Percentiles rank a stretch among this genome's conserved stretches.
phyloP scores from a whole-genome alignment of 2,113 vertebrate genomes.

The Trematocara unimaculatum region DNA sequence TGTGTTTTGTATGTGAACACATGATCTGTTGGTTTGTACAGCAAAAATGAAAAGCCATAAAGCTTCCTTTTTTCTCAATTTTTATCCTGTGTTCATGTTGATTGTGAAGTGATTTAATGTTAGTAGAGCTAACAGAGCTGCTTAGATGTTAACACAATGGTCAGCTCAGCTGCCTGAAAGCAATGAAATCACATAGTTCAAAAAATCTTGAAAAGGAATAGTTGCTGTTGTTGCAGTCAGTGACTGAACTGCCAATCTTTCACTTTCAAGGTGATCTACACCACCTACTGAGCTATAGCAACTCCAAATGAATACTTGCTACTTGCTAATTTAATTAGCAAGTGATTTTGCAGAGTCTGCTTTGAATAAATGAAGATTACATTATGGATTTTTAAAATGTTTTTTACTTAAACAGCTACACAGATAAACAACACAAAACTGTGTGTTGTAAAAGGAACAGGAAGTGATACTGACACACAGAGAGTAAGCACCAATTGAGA shows the following conservation, averaged over 20 bases:
- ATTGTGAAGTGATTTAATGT: neutral
- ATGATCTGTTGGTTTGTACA: fast-evolving
- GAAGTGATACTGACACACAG: neutral
- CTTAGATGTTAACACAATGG: fast-evolving
- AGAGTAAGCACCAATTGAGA: neutral
- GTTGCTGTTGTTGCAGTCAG: neutral
- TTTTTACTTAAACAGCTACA: neutral
- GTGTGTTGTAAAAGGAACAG: neutral
- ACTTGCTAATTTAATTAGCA: neutral
- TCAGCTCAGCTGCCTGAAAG: neutral
- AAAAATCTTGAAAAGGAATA: fast-evolving
- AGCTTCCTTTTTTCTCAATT: fast-evolving
- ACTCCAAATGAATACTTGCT: neutral
- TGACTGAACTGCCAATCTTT: fast-evolving
- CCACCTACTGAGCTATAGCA: neutral
- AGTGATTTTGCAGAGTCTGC: neutral
- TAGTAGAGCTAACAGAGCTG: neutral
- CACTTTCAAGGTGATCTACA: neutral
- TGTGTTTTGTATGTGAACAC: neutral
- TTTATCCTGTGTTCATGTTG: neutral
- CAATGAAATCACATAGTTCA: fast-evolving
- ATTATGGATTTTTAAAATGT: fast-evolving
- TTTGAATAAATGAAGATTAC: neutral
- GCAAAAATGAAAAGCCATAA: fast-evolving
- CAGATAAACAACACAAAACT: fast-evolving